Conservation (phyloP, 2,113 vertebrate species). For the Arizona elegans region DNA sequence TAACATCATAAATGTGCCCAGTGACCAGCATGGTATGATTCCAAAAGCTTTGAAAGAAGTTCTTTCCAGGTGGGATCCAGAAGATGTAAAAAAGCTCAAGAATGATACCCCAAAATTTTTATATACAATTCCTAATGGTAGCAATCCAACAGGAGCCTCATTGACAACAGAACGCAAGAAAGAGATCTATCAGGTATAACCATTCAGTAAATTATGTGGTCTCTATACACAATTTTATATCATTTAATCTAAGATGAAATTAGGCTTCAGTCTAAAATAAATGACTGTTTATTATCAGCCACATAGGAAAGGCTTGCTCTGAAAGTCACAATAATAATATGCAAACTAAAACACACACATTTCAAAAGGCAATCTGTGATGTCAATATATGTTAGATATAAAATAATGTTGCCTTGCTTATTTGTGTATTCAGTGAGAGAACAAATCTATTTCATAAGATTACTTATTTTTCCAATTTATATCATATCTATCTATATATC, state of each 20-base stretch:
- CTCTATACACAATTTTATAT: background rate
- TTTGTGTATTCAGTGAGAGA: background rate
- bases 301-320: background rate
- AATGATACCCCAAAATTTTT: slow-evolving; percentile 79
- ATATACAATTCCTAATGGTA: slow-evolving; percentile 93
- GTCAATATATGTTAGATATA: background rate
- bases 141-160: slow-evolving; percentile 90
- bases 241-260: background rate
- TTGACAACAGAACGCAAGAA: slow-evolving; percentile 81
- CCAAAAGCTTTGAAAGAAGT: slow-evolving; percentile 78
- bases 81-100: slow-evolving; percentile 69
- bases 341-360: background rate
- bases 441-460: background rate
- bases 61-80: slow-evolving; percentile 81
- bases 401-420: background rate
- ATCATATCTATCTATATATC: no score
- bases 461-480: background rate
- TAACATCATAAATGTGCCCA: slow-evolving; percentile 84
- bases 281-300: background rate
- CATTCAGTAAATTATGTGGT: background rate
- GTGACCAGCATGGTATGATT: slow-evolving; percentile 87
- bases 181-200: slow-evolving; percentile 85
- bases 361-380: background rate
- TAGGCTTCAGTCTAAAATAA: background rate
- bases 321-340: background rate